phyloP scores from a whole-genome alignment of 2,888 invertebrate species.

The Papilio elwesi region DNA sequence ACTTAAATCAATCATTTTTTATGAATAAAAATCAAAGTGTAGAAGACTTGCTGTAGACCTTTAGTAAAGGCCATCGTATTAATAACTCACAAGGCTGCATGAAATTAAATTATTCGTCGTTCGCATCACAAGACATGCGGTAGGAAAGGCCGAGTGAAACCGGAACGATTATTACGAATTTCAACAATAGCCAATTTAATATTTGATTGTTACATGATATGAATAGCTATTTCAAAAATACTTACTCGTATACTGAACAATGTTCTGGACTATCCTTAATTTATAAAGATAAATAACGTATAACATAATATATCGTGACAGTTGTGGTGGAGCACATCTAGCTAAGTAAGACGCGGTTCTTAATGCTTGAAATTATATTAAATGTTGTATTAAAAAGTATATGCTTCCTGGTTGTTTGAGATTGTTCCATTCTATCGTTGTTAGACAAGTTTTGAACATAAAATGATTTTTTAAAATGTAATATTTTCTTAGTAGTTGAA shows the following conservation, averaged over 20 bases:
- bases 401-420: background rate
- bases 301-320: too few relatives aligned
- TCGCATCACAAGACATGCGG: conserved; percentile 4
- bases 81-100: background rate
- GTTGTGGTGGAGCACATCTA: too few relatives aligned
- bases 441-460: background rate
- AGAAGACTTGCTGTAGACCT: background rate
- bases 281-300: too few relatives aligned
- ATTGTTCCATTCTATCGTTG: background rate
- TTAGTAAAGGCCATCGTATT: background rate
- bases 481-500: background rate
- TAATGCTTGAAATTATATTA: background rate
- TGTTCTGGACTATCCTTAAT: too few relatives aligned
- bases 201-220: background rate
- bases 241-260: too few relatives aligned
- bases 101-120: conserved; percentile 15
- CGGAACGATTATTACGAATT: background rate
- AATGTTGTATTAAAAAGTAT: background rate
- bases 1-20: background rate
- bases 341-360: too few relatives aligned
- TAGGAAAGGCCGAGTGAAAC: background rate
- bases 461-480: background rate
- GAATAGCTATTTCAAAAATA: too few relatives aligned
- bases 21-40: background rate
- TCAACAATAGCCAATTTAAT: background rate